Conservation (phyloP, 2,113 vertebrate genomes). For the Loxodonta africana region DNA sequence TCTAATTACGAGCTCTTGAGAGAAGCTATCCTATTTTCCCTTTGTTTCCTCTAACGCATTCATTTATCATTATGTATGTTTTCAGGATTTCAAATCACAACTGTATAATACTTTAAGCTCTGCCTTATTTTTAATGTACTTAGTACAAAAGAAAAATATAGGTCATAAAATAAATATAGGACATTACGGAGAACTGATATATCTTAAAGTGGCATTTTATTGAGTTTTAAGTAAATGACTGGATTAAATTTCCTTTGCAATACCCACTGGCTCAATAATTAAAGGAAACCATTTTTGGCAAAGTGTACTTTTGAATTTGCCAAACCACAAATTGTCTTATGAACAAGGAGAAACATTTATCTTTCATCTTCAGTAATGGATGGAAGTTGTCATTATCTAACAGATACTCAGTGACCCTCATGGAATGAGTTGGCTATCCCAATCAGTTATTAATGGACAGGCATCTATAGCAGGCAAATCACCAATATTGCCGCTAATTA, state of each 20-base stretch:
- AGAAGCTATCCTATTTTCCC: not conserved
- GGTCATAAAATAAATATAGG: not conserved
- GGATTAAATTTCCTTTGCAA: constrained; percentile 65
- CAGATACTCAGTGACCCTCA: constrained; percentile 27
- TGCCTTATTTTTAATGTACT: not conserved
- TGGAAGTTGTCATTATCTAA: constrained; percentile 68
- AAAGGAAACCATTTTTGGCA: constrained; percentile 72
- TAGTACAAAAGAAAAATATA: not conserved
- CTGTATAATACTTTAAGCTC: not conserved
- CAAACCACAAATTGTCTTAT: constrained; percentile 64
- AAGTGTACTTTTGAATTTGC: constrained; percentile 66
- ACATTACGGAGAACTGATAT: constrained; percentile 40
- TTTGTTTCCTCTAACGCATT: not conserved
- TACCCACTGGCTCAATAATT: constrained; percentile 55
- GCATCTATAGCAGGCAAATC: not conserved
- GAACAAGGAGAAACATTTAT: constrained; percentile 70
- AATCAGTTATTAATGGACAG: constrained; percentile 24
- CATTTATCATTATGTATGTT: not conserved
- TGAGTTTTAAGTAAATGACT: constrained; percentile 59
- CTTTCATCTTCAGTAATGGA: constrained; percentile 66
- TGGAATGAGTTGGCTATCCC: constrained; percentile 33
- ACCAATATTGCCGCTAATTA: not conserved
- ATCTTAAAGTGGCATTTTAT: constrained; percentile 62
- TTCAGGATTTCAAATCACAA: constrained; percentile 5
- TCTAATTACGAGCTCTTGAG: constrained; percentile 46